Evolutionary conservation across 2,888 invertebrate species (phyloP).

Genomic region (Agrochola circellaris): DNA sequence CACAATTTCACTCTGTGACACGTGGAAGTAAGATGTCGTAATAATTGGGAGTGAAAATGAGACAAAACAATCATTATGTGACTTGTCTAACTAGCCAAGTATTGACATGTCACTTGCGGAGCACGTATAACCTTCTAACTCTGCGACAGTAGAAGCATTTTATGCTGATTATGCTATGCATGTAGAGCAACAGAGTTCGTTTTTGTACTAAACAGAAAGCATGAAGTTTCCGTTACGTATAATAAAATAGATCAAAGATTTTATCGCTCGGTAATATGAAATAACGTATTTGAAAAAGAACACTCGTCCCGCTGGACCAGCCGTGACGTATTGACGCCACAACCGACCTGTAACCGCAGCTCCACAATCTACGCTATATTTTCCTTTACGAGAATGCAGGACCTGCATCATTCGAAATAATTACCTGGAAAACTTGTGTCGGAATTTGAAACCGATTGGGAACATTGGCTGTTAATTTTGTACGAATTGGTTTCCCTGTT

Average conservation of each 20-base stretch:
- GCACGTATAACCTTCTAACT: too few species aligned
- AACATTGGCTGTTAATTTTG: not conserved
- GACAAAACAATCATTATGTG: too few species aligned
- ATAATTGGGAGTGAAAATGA: too few species aligned
- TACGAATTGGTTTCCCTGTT: not conserved
- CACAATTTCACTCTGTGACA: too few species aligned
- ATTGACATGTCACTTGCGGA: too few species aligned
- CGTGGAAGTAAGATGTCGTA: too few species aligned
- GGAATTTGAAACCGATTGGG: constrained; percentile 12
- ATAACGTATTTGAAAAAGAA: constrained; percentile 29
- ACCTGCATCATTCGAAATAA: constrained; percentile 25
- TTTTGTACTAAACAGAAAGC: not conserved
- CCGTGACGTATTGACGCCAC: constrained; percentile 38
- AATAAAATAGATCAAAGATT: constrained; percentile 1
- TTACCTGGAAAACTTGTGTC: constrained; percentile 12
- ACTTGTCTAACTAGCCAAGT: too few species aligned
- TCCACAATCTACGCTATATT: constrained; percentile 19
- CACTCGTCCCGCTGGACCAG: constrained; percentile 21
- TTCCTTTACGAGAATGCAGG: constrained; percentile 33
- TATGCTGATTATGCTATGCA: too few species aligned
- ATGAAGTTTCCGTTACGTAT: not conserved
- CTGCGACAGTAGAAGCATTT: too few species aligned
- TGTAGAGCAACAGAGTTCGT: not conserved
- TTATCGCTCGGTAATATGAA: constrained; percentile 32
- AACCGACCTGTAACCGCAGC: constrained; percentile 23